Evolutionary conservation across 2,888 invertebrate species (phyloP).

Genomic region (Nematopogon swammerdamellus): DNA sequence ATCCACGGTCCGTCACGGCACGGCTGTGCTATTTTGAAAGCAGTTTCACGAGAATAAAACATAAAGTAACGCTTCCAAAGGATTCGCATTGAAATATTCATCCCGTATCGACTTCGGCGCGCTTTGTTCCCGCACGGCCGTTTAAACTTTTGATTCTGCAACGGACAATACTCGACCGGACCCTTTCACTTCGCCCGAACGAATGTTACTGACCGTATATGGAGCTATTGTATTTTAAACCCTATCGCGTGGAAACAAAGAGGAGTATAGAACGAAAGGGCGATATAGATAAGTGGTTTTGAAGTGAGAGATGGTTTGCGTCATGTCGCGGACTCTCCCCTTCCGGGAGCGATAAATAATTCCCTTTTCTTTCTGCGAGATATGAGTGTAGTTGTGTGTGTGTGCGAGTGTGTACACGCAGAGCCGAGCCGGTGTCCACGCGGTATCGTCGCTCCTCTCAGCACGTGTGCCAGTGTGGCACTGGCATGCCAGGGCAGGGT

Average conservation of each 20-base stretch:
- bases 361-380: slow-evolving; percentile 48
- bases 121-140: slow-evolving; percentile 50
- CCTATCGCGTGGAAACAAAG: slow-evolving; percentile 13
- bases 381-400: slow-evolving; percentile 51
- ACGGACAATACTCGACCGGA: slow-evolving; percentile 54
- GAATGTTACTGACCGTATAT: background rate
- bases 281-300: too few species aligned
- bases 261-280: slow-evolving; percentile 11
- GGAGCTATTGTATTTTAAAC: slow-evolving; percentile 14
- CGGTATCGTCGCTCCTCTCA: too few species aligned
- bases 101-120: slow-evolving; percentile 38
- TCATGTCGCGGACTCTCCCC: slow-evolving; percentile 48
- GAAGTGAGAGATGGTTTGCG: background rate
- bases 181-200: slow-evolving; percentile 31
- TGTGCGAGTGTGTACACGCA: slow-evolving; percentile 41
- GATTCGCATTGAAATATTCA: slow-evolving; percentile 55
- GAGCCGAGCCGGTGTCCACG: slow-evolving; percentile 5
- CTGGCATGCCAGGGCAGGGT: too few species aligned
- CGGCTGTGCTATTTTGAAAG: too few species aligned
- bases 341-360: slow-evolving; percentile 59
- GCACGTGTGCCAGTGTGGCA: too few species aligned
- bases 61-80: slow-evolving; percentile 53
- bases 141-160: slow-evolving; percentile 58
- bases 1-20: too few species aligned
- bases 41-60: slow-evolving; percentile 36